Evolutionary conservation across 2,888 invertebrate genomes (phyloP).

Genomic region (Portevinia maculata): DNA sequence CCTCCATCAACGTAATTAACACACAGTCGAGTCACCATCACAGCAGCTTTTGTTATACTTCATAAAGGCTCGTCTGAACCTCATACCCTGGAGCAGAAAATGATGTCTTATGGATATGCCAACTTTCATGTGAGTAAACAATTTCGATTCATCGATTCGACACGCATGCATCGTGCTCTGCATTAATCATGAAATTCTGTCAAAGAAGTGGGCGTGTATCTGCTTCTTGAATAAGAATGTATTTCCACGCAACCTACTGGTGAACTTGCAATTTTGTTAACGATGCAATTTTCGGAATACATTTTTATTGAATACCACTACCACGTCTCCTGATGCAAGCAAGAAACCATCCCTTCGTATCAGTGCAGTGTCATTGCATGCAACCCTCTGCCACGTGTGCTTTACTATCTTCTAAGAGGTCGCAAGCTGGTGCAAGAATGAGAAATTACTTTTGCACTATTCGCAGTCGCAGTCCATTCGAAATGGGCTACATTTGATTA

Average conservation of each 20-base stretch:
- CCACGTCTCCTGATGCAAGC: conserved; percentile 64
- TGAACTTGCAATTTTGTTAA: conserved; percentile 58
- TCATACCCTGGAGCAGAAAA: not conserved
- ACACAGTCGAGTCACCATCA: too few species aligned
- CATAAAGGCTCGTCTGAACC: not conserved
- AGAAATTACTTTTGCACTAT: conserved; percentile 49
- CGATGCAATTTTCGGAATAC: conserved; percentile 53
- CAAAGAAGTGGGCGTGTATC: conserved; percentile 48
- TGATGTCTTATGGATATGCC: not conserved
- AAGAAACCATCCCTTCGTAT: conserved; percentile 13
- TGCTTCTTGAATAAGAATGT: conserved; percentile 25
- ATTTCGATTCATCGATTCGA: conserved; percentile 32
- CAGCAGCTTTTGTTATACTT: too few species aligned
- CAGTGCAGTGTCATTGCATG: not conserved
- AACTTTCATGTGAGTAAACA: conserved; percentile 17
- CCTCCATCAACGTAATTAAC: too few species aligned
- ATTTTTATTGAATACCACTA: not conserved
- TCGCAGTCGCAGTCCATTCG: conserved; percentile 15
- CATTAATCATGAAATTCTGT: conserved; percentile 62
- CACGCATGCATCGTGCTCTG: conserved; percentile 45
- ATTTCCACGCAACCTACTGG: conserved; percentile 7
- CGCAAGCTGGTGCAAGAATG: conserved; percentile 20
- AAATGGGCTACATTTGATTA: conserved; percentile 19
- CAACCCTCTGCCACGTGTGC: conserved; percentile 60
- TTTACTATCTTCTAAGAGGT: conserved; percentile 33